Conservation (phyloP, 2,888 invertebrate species). For the Drosophila greeni region DNA sequence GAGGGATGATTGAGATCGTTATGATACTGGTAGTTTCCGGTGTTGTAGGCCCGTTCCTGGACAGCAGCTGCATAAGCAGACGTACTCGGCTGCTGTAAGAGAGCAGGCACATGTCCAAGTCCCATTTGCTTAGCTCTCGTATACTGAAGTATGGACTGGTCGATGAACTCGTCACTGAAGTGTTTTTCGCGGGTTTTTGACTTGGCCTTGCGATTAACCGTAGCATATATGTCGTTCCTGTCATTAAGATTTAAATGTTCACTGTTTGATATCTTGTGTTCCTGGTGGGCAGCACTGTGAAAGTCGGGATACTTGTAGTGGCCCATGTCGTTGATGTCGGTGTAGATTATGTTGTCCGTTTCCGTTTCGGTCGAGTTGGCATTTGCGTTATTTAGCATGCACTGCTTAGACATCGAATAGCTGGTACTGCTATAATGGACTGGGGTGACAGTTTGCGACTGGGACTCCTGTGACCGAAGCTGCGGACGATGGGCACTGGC, state of each 20-base stretch:
- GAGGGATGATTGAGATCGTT: slow-evolving; percentile 78
- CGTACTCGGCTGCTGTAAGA: slow-evolving; percentile 54
- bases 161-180: slow-evolving; percentile 79
- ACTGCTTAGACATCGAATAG: slow-evolving; percentile 80
- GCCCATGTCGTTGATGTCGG: slow-evolving; percentile 78
- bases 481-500: slow-evolving; percentile 77
- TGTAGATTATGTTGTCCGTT: slow-evolving; percentile 79
- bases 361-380: slow-evolving; percentile 78
- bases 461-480: slow-evolving; percentile 78
- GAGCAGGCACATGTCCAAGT: slow-evolving; percentile 48
- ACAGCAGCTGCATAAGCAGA: slow-evolving; percentile 63
- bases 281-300: slow-evolving; percentile 62
- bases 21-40: slow-evolving; percentile 73
- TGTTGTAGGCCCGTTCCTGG: slow-evolving; percentile 61
- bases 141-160: slow-evolving; percentile 77
- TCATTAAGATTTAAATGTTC: slow-evolving; percentile 77
- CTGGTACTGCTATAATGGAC: slow-evolving; percentile 80
- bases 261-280: slow-evolving; percentile 76
- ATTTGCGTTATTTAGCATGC: slow-evolving; percentile 77
- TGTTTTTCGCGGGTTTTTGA: slow-evolving; percentile 78
- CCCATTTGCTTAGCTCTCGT: slow-evolving; percentile 75
- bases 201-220: slow-evolving; percentile 79
- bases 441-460: slow-evolving; percentile 78
- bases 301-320: slow-evolving; percentile 77
- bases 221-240: slow-evolving; percentile 78